Evolutionary conservation across 2,113 vertebrate genomes (phyloP).

Genomic region (Mus pahari): DNA sequence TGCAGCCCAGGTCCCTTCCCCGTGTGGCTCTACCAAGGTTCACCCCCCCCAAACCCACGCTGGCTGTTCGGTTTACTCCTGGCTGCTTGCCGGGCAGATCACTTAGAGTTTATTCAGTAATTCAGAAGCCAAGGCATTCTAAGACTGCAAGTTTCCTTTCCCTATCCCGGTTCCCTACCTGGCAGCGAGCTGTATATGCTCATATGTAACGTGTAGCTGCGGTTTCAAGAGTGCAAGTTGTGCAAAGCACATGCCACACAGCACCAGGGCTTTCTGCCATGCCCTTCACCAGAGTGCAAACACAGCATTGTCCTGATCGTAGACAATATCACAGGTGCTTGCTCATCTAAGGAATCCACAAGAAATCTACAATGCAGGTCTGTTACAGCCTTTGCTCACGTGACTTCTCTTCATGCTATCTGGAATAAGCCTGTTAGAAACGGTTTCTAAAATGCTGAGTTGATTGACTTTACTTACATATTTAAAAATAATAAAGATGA

Average conservation of each 20-base stretch:
- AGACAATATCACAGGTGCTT: not conserved
- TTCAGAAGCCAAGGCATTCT: slow-evolving; percentile 43
- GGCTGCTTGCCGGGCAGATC: not conserved
- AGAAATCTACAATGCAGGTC: not conserved
- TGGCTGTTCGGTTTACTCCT: not conserved
- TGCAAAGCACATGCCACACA: not conserved
- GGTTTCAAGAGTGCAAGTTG: not conserved
- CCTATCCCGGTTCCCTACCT: not conserved
- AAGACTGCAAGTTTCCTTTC: not conserved
- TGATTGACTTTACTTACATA: not conserved
- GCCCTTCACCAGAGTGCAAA: not conserved
- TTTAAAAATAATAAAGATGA: not conserved
- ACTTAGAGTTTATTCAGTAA: not conserved
- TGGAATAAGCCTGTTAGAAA: not conserved
- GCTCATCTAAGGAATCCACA: not conserved
- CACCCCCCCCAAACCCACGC: rapidly evolving
- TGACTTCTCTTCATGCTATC: not conserved
- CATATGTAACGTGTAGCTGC: not conserved
- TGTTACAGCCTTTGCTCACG: not conserved
- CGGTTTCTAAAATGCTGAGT: not conserved
- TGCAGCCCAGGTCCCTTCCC: not conserved
- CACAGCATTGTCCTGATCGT: not conserved
- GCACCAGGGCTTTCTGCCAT: not conserved
- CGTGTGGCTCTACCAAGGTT: not conserved
- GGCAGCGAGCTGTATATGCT: not conserved